Evolutionary conservation across 2,888 invertebrate species (phyloP).

Genomic region (Plagodis pulveraria): DNA sequence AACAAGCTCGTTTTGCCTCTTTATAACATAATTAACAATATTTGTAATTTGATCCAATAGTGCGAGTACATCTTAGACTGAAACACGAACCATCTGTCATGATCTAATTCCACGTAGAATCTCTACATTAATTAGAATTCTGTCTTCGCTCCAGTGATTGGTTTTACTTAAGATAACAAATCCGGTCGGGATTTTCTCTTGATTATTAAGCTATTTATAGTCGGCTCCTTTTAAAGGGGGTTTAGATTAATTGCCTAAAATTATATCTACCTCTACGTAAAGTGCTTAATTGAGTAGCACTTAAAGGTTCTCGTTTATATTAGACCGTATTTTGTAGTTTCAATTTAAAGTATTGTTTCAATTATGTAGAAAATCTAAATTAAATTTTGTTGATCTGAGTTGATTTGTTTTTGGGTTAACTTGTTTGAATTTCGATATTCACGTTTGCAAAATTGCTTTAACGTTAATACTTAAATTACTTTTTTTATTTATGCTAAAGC

Average conservation of each 20-base stretch:
- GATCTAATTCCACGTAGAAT: constrained; percentile 21
- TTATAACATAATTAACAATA: too few species aligned
- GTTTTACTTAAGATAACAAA: constrained; percentile 57
- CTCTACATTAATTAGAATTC: constrained; percentile 60
- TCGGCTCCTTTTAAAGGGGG: constrained; percentile 31
- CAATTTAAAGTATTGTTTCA: too few species aligned
- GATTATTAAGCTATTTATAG: constrained; percentile 33
- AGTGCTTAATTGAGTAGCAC: constrained; percentile 1
- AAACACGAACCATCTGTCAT: constrained; percentile 20
- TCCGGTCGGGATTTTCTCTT: constrained; percentile 34
- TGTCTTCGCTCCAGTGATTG: constrained; percentile 55
- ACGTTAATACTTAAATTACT: too few species aligned
- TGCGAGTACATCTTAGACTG: not conserved
- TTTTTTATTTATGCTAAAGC: too few species aligned
- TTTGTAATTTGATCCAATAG: too few species aligned
- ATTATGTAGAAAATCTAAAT: too few species aligned
- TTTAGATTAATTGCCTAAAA: constrained; percentile 23
- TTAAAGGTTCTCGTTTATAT: not conserved
- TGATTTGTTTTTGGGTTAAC: too few species aligned
- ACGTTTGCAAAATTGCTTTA: too few species aligned
- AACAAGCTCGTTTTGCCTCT: too few species aligned
- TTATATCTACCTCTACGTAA: constrained; percentile 1
- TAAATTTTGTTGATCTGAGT: too few species aligned
- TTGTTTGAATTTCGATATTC: too few species aligned
- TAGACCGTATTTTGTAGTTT: too few species aligned